Conservation (phyloP, 2,797 vertebrate species). For the Pseudomugil gertrudae region DNA sequence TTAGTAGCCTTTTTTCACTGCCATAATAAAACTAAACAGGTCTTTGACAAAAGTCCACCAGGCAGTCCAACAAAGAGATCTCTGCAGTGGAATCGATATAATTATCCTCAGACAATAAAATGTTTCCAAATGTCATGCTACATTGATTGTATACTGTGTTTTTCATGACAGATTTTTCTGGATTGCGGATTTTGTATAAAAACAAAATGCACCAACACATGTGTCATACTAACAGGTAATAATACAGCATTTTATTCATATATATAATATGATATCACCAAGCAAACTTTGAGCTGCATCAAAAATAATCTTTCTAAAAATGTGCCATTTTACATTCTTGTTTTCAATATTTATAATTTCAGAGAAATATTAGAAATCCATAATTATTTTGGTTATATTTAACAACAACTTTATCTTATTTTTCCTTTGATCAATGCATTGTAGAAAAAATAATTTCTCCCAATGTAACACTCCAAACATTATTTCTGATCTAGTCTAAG, state of each 20-base stretch:
- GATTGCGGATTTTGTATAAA: not conserved
- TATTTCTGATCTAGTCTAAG: not conserved
- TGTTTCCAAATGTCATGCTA: not conserved
- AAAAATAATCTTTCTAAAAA: conserved; percentile 8
- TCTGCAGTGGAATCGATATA: not conserved
- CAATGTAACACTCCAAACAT: conserved; percentile 1
- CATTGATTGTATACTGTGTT: not conserved
- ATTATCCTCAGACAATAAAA: not conserved
- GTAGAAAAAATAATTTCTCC: not conserved
- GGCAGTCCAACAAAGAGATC: not conserved
- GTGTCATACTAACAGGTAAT: not conserved
- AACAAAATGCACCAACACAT: not conserved
- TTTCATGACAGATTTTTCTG: not conserved
- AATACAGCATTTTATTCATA: not conserved
- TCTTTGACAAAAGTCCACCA: not conserved
- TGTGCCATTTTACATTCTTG: not conserved
- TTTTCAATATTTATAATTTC: conserved; percentile 6
- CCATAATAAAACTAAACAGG: not conserved
- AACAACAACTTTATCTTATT: conserved; percentile 3
- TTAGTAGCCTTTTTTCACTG: not conserved
- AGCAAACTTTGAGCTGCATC: not conserved
- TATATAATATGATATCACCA: not conserved
- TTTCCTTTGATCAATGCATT: conserved; percentile 21
- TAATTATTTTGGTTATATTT: conserved; percentile 5
- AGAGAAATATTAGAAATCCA: conserved; percentile 5